A percentile compares a stretch with the other conserved stretches of the same genome.
These are phyloP conservation scores for Gambusia yucatana DNA, from an alignment of 2,797 vertebrate species.

Conservation along the genomic window DNA sequence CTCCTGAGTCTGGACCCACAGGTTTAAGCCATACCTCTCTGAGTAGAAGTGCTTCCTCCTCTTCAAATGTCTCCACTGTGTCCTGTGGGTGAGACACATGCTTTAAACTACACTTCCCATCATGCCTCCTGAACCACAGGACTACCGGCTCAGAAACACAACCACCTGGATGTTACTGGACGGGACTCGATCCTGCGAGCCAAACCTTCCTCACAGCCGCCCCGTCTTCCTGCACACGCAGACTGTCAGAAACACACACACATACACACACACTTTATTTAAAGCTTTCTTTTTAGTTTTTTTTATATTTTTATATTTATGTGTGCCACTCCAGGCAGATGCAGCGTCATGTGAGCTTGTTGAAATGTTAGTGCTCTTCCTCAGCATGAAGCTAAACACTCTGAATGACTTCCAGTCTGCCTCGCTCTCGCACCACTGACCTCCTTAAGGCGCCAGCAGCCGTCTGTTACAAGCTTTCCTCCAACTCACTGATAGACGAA, in stretches of 20 bases:
- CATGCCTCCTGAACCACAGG: conserved; percentile 63
- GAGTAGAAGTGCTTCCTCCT: conserved; percentile 78
- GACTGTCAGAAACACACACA: conserved; percentile 50
- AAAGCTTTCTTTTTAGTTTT: conserved; percentile 59
- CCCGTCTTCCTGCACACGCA: conserved; percentile 59
- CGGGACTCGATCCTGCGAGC: conserved; percentile 53
- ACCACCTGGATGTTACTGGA: conserved; percentile 38
- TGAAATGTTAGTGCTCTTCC: conserved; percentile 71
- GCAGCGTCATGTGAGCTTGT: conserved; percentile 62
- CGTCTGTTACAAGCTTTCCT: conserved; percentile 52
- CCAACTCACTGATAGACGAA: conserved; percentile 22
- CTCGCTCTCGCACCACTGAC: conserved; percentile 75
- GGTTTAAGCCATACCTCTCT: conserved; percentile 80
- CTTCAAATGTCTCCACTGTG: conserved; percentile 70
- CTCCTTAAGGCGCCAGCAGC: conserved; percentile 72
- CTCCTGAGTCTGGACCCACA: conserved; percentile 63
- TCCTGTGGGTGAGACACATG: conserved; percentile 71
- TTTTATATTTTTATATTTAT: conserved; percentile 83
- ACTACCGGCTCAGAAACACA: conserved; percentile 15
- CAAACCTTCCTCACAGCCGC: conserved; percentile 52
- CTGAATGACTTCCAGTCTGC: conserved; percentile 79
- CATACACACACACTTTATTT: conserved; percentile 60
- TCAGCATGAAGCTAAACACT: conserved; percentile 75
- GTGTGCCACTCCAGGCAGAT: conserved; percentile 64
- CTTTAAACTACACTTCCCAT: conserved; percentile 76